A percentile compares a stretch with the other conserved stretches of the same genome.
Conservation (phyloP, 2,888 invertebrate genomes). For the Pristionchus mayeri region DNA sequence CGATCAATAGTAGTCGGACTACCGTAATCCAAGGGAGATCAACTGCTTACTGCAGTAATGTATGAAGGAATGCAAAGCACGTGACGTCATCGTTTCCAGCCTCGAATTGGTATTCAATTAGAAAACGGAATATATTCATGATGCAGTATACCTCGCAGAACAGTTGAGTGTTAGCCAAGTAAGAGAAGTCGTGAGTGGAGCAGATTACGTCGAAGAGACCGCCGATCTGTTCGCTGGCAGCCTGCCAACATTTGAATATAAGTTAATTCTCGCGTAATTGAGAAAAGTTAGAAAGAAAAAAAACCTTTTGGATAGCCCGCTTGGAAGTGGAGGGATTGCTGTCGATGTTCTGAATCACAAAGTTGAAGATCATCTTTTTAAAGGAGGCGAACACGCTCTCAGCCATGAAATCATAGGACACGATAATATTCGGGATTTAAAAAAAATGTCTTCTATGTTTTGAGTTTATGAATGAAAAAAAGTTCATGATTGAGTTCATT, state of each 20-base stretch:
- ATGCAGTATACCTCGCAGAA: constrained; percentile 58
- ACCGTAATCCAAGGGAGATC: constrained; percentile 2
- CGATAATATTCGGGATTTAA: too few species aligned
- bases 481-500: too few species aligned
- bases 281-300: background rate
- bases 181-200: constrained; percentile 67
- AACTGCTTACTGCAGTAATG: constrained; percentile 58
- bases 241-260: constrained; percentile 46
- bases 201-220: constrained; percentile 70
- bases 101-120: background rate
- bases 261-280: background rate
- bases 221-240: constrained; percentile 64
- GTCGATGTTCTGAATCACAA: constrained; percentile 63
- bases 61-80: constrained; percentile 70
- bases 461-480: too few species aligned
- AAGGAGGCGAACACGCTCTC: too few species aligned
- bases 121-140: too few species aligned
- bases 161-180: constrained; percentile 67
- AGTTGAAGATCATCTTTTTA: too few species aligned
- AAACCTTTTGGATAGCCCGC: constrained; percentile 65
- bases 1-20: constrained; percentile 23
- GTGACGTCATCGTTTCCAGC: constrained; percentile 68
- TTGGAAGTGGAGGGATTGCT: constrained; percentile 66
- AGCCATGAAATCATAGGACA: too few species aligned
- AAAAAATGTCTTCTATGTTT: background rate